These are phyloP conservation scores for Drosophila birchii DNA, from an alignment of 2,888 invertebrate species.

Conservation along the genomic window DNA sequence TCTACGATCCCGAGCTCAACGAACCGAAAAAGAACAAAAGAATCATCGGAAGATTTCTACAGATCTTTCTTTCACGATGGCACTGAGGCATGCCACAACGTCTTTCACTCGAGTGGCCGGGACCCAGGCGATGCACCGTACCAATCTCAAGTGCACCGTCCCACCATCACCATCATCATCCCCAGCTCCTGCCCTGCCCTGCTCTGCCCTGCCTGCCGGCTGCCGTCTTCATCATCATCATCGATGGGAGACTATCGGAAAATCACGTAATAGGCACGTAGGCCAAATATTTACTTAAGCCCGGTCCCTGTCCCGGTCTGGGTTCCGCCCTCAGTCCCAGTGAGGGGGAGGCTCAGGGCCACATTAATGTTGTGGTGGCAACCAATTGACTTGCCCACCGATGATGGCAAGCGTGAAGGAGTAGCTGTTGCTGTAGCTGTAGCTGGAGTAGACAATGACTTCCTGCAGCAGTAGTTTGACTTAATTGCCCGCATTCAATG, in stretches of 20 bases:
- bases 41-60: conserved; percentile 18
- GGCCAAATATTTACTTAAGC: conserved; percentile 77
- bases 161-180: conserved; percentile 23
- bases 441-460: conserved; percentile 45
- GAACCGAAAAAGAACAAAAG: conserved; percentile 26
- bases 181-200: background rate
- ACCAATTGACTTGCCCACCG: conserved; percentile 62
- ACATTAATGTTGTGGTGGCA: conserved; percentile 70
- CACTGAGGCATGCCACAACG: conserved; percentile 29
- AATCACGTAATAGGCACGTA: conserved; percentile 79
- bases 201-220: background rate
- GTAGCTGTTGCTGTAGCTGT: conserved; percentile 29
- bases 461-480: conserved; percentile 66
- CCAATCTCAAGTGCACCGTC: conserved; percentile 47
- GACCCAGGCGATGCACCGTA: conserved; percentile 41
- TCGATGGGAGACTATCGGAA: conserved; percentile 69
- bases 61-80: conserved; percentile 24
- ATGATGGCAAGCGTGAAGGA: conserved; percentile 27
- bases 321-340: background rate
- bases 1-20: conserved; percentile 6
- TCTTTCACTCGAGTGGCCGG: conserved; percentile 31
- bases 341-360: conserved; percentile 4
- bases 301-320: conserved; percentile 14
- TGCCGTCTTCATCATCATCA: conserved; percentile 30
- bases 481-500: conserved; percentile 63